Percentiles rank a stretch among this genome's conserved stretches.
phyloP scores from a whole-genome alignment of 2,797 vertebrate genomes.

The Acanthurus lineatus region DNA sequence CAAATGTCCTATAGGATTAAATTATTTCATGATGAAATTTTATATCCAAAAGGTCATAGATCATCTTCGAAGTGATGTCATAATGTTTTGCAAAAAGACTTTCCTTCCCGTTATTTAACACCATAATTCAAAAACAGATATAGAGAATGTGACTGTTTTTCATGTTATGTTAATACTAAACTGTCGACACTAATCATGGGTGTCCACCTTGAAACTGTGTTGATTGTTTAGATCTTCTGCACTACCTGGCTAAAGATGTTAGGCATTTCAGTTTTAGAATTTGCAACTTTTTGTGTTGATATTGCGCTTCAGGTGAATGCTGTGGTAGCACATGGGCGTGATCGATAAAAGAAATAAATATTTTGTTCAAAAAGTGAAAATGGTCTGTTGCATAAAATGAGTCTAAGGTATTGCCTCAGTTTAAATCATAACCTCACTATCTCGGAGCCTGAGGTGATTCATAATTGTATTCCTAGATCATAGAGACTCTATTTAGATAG shows the following conservation, averaged over 20 bases:
- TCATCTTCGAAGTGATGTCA: not conserved
- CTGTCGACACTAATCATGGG: not conserved
- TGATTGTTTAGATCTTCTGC: not conserved
- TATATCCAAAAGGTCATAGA: not conserved
- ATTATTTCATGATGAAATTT: not conserved
- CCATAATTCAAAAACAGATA: not conserved
- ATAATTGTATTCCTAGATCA: constrained; percentile 17
- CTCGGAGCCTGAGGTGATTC: not conserved
- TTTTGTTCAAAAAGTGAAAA: constrained; percentile 17
- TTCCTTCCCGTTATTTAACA: not conserved
- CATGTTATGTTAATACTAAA: not conserved
- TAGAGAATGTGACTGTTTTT: not conserved
- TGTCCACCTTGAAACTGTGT: not conserved
- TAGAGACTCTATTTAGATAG: constrained; percentile 31
- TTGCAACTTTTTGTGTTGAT: too few relatives aligned
- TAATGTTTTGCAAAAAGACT: not conserved
- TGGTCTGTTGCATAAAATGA: constrained; percentile 29
- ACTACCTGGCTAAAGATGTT: too few relatives aligned
- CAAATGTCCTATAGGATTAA: not conserved
- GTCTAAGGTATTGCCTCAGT: not conserved
- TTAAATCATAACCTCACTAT: constrained; percentile 12
- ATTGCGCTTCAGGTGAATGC: too few relatives aligned
- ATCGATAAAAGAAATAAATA: not conserved
- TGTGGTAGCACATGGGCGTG: not conserved
- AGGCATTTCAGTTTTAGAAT: too few relatives aligned